Base-by-base conservation (phyloP, 2,113 vertebrate species). In the Cromileptes altivelis region DNA sequence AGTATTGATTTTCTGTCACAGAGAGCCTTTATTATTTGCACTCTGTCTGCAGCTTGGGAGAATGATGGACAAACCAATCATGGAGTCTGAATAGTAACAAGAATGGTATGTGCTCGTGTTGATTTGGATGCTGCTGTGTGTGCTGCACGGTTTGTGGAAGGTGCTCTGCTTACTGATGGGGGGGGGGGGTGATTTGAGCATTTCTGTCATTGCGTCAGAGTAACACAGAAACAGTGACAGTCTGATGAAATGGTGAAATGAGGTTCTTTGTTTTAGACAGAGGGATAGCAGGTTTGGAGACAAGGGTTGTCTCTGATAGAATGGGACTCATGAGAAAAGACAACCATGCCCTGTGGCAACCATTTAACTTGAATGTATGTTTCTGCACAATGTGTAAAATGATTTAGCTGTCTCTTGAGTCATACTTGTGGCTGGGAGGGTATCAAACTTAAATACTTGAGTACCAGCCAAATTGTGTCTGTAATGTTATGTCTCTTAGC, bases 1-100 rank as follows among this genome's bases (percentile, higher is more conserved):
- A 25, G 7, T 78, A 89, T 91, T 65, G 88, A 84, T 91, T 87
- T 90, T 81, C 74, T 89, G 77, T 78, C 80, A 70, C 60, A 65
- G 57, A 49, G 19, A 78, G 70, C 84, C 71, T 82, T 88, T 84
- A 80, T 75, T 76, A 70, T 88, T 91, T 90, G 78, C 55, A 2
- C 62, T 78, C 23, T 70, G 77, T 86, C 78, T 88, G 64, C 75
- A 23, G 77, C 67, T 33, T 63, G 55, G 70, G 62, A 79, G 70
- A 67, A 30, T 81, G 73, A 78, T 68, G 19, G 78, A 76, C 62
- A 57, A 74, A 78, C 11, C 64, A 82, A 30, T 85, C 53, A 15
- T 33, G 53, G 25, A 64, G 52, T 55, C 58, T 65, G 76, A 89
- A 85, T 80, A 68, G 47, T 69, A 82, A 79, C 52, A 73, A 63